Conservation (phyloP, 2,113 vertebrate genomes). For the Myrmophylax atrothorax region DNA sequence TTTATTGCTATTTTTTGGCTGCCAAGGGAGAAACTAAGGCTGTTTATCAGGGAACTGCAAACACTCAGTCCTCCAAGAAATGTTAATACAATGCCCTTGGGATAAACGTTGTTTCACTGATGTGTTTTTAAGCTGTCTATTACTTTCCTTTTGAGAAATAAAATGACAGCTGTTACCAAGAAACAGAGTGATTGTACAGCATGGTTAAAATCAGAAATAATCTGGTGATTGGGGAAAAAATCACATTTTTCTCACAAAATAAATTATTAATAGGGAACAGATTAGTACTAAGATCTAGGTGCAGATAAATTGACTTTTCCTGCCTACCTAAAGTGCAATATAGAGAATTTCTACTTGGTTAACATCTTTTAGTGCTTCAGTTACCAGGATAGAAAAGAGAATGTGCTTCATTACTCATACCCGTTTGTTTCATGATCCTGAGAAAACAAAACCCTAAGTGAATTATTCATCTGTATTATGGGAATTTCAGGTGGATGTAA, state of each 20-base stretch:
- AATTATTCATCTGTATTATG: not conserved
- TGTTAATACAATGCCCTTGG: not conserved
- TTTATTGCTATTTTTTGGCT: conserved; percentile 7
- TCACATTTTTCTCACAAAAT: not conserved
- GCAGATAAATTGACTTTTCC: not conserved
- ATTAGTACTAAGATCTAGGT: not conserved
- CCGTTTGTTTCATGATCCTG: not conserved
- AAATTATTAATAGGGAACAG: conserved; percentile 9
- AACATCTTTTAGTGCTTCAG: not conserved
- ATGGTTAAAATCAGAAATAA: conserved; percentile 18
- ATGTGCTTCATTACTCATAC: not conserved
- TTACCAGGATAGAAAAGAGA: not conserved
- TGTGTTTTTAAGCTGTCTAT: conserved; percentile 24
- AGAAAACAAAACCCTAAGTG: not conserved
- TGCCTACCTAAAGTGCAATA: not conserved
- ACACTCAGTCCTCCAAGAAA: conserved; percentile 12
- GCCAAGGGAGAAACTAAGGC: not conserved
- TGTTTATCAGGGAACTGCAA: conserved; percentile 38
- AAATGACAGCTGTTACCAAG: not conserved
- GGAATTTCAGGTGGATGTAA: not conserved
- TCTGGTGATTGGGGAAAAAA: not conserved
- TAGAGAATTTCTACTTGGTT: not conserved
- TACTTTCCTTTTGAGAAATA: not conserved
- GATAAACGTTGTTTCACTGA: conserved; percentile 4
- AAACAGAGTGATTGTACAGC: not conserved